Evolutionary conservation across 2,888 invertebrate genomes (phyloP).

Genomic region (Melanophora roralis): DNA sequence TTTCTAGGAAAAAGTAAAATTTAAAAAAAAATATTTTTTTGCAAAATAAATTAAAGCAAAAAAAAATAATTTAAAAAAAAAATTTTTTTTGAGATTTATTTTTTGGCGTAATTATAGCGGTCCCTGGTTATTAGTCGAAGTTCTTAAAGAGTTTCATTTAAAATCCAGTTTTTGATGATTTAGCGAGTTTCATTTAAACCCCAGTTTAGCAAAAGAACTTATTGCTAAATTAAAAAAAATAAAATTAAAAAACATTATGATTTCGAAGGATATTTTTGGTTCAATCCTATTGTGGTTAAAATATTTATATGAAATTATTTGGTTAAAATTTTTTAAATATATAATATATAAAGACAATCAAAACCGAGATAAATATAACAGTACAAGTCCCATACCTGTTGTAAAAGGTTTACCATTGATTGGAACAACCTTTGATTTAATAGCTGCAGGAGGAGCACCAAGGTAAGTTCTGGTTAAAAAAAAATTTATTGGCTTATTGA

Average conservation of each 20-base stretch:
- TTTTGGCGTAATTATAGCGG: too few relatives aligned
- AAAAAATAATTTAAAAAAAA: too few relatives aligned
- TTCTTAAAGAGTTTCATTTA: too few relatives aligned
- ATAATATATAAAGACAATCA: not conserved
- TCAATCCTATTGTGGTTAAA: slow-evolving; percentile 7
- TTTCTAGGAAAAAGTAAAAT: too few relatives aligned
- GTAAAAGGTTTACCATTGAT: slow-evolving; percentile 79
- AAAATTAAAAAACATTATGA: slow-evolving; percentile 9
- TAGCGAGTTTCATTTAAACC: too few relatives aligned
- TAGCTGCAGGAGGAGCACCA: slow-evolving; percentile 80
- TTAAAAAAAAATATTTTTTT: too few relatives aligned
- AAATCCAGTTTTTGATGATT: too few relatives aligned
- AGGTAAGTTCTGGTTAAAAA: slow-evolving; percentile 72
- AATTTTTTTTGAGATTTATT: too few relatives aligned
- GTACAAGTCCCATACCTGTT: slow-evolving; percentile 76
- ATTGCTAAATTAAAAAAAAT: too few relatives aligned
- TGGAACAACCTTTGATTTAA: slow-evolving; percentile 79
- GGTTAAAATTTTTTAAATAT: slow-evolving; percentile 20
- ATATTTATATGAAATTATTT: slow-evolving; percentile 37
- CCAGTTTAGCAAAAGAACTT: too few relatives aligned
- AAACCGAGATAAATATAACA: not conserved
- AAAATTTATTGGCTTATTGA: not conserved
- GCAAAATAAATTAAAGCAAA: too few relatives aligned
- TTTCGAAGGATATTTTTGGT: slow-evolving; percentile 9
- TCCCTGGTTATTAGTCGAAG: too few relatives aligned